These are phyloP conservation scores for Periophthalmus magnuspinnatus DNA, from an alignment of 2,797 vertebrate genomes.

Conservation along the genomic window DNA sequence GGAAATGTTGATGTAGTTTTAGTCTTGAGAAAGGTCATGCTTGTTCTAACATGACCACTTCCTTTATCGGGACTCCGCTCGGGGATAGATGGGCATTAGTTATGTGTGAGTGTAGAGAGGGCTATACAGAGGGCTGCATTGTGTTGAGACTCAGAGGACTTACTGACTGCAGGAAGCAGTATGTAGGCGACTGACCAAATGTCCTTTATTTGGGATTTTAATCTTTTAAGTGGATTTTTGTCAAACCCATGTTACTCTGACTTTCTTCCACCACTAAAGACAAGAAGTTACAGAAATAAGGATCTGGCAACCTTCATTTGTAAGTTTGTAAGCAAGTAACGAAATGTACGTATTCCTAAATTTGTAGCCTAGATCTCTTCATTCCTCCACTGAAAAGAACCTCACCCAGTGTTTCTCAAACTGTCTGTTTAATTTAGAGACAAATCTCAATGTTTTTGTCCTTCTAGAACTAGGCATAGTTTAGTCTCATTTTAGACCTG, in stretches of 20 bases:
- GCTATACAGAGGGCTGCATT: slow-evolving; percentile 41
- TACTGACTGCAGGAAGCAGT: slow-evolving; percentile 50
- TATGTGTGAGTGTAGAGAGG: slow-evolving; percentile 17
- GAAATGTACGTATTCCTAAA: too few relatives aligned
- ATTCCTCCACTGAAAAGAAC: too few relatives aligned
- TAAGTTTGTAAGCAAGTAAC: too few relatives aligned
- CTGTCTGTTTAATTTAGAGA: too few relatives aligned
- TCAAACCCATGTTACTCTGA: not conserved
- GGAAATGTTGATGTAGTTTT: slow-evolving; percentile 20
- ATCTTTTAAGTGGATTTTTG: not conserved
- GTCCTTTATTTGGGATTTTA: not conserved
- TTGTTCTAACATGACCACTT: slow-evolving; percentile 24
- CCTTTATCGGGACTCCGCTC: slow-evolving; percentile 27
- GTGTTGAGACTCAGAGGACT: slow-evolving; percentile 43
- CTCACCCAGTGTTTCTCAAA: too few relatives aligned
- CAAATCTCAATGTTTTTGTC: too few relatives aligned
- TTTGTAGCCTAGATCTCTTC: too few relatives aligned
- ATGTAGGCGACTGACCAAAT: slow-evolving; percentile 33
- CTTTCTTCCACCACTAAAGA: not conserved
- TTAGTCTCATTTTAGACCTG: too few relatives aligned
- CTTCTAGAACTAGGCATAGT: too few relatives aligned
- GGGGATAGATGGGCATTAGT: slow-evolving; percentile 22
- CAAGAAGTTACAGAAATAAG: not conserved
- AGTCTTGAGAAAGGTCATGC: slow-evolving; percentile 17
- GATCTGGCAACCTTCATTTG: not conserved